phyloP scores from a whole-genome alignment of 92 coral and sea anemone genomes.

The Parazoanthus darwini region DNA sequence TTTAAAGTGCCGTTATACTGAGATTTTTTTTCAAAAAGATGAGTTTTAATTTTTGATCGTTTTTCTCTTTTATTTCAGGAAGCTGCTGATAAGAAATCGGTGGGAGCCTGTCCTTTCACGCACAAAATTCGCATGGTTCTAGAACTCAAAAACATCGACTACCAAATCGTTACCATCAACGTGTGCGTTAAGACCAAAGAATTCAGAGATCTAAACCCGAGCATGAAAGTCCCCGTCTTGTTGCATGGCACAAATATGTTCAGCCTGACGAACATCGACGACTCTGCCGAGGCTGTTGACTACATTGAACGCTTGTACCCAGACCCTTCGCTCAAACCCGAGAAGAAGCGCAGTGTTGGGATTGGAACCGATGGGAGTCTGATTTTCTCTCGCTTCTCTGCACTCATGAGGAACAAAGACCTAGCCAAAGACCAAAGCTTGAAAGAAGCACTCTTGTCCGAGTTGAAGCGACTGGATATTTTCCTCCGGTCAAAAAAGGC shows the following conservation, averaged over 20 bases:
- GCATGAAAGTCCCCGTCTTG: slow-evolving; percentile 28
- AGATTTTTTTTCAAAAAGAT: background rate
- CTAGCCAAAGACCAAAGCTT: slow-evolving; percentile 6
- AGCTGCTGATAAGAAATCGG: slow-evolving; percentile 38
- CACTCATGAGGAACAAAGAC: slow-evolving; percentile 31
- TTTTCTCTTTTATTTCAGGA: background rate
- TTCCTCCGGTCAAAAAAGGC: slow-evolving; percentile 21
- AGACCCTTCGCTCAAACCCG: slow-evolving; percentile 18
- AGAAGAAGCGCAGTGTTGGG: background rate
- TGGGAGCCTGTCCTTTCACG: slow-evolving; percentile 27
- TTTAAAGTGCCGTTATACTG: too few species aligned
- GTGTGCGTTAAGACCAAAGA: slow-evolving; percentile 30
- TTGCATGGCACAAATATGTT: slow-evolving; percentile 12
- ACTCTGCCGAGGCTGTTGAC: slow-evolving; percentile 11
- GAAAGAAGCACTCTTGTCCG: slow-evolving; percentile 22
- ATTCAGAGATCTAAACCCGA: slow-evolving; percentile 33
- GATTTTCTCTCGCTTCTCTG: slow-evolving; percentile 24
- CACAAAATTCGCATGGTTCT: slow-evolving; percentile 40
- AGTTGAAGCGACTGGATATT: slow-evolving; percentile 24
- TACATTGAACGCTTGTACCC: slow-evolving; percentile 23
- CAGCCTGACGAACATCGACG: slow-evolving; percentile 12
- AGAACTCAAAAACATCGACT: slow-evolving; percentile 15
- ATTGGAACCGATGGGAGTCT: slow-evolving; percentile 2
- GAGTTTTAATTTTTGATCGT: background rate
- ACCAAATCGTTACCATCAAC: slow-evolving; percentile 21